These are phyloP conservation scores for Tragelaphus buxtoni DNA, from an alignment of 2,113 vertebrate species.

Conservation along the genomic window DNA sequence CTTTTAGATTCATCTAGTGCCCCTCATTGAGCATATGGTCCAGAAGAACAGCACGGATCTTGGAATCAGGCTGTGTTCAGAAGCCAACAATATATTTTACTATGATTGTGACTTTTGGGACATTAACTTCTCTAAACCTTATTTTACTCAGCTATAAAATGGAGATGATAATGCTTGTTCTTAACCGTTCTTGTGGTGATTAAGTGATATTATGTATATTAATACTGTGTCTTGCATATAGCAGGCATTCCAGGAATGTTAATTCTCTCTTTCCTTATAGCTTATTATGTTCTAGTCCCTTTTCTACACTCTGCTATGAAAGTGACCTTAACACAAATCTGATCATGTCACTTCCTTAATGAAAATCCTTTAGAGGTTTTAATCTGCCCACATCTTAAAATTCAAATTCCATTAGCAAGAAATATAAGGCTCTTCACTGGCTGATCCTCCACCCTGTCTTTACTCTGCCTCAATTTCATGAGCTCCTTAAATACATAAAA, in stretches of 20 bases:
- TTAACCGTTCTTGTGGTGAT: not conserved
- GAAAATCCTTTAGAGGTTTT: not conserved
- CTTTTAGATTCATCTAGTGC: not conserved
- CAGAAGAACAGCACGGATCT: not conserved
- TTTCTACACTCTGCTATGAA: not conserved
- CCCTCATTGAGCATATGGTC: not conserved
- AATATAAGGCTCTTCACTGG: not conserved
- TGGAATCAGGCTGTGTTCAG: not conserved
- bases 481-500: not conserved
- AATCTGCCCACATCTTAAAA: not conserved
- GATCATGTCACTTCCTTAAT: not conserved
- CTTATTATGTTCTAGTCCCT: not conserved
- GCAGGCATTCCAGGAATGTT: not conserved
- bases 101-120: not conserved
- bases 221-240: not conserved
- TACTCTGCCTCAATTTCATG: not conserved
- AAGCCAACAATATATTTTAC: not conserved
- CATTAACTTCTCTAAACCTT: not conserved
- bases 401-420: not conserved
- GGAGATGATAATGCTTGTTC: not conserved
- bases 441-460: not conserved
- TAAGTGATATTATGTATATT: not conserved
- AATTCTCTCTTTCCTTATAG: conserved; percentile 1
- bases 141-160: conserved; percentile 34
- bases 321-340: conserved; percentile 21